Conservation (phyloP, 2,888 invertebrate species). For the Congeria kusceri region DNA sequence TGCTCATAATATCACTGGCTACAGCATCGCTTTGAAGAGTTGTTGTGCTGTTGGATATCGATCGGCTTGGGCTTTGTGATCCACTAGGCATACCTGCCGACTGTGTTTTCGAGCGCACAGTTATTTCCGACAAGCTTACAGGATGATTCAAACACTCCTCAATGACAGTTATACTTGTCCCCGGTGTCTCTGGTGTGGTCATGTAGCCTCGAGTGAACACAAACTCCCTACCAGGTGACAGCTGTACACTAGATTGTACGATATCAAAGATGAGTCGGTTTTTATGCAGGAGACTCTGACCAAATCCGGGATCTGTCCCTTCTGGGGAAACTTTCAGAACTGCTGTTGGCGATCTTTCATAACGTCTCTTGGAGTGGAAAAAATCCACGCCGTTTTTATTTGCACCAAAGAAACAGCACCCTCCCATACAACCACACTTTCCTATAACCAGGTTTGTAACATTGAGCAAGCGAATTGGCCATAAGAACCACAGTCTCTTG, state of each 20-base stretch:
- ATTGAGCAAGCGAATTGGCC: conserved; percentile 89
- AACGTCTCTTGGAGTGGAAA: conserved; percentile 89
- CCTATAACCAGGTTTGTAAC: conserved; percentile 68
- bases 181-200: conserved; percentile 79
- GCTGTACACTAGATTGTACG: conserved; percentile 91
- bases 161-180: conserved; percentile 67
- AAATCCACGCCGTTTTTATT: conserved; percentile 95
- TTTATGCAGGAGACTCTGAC: conserved; percentile 96
- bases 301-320: conserved; percentile 92
- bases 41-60: conserved; percentile 60
- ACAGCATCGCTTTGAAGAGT: conserved; percentile 40
- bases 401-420: conserved; percentile 96
- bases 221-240: conserved; percentile 71
- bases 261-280: conserved; percentile 95
- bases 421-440: conserved; percentile 98
- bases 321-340: conserved; percentile 79
- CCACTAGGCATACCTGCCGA: background rate
- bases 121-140: conserved; percentile 13
- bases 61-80: conserved; percentile 46
- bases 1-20: conserved; percentile 44
- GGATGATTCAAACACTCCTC: conserved; percentile 38
- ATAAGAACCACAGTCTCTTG: conserved; percentile 97
- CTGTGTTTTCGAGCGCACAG: conserved; percentile 5
- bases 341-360: conserved; percentile 71
- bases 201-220: conserved; percentile 81